Evolutionary conservation across 2,113 vertebrate genomes (phyloP), one percentile per base, ranked within the genome.

Genomic region (Tor tambroides): DNA sequence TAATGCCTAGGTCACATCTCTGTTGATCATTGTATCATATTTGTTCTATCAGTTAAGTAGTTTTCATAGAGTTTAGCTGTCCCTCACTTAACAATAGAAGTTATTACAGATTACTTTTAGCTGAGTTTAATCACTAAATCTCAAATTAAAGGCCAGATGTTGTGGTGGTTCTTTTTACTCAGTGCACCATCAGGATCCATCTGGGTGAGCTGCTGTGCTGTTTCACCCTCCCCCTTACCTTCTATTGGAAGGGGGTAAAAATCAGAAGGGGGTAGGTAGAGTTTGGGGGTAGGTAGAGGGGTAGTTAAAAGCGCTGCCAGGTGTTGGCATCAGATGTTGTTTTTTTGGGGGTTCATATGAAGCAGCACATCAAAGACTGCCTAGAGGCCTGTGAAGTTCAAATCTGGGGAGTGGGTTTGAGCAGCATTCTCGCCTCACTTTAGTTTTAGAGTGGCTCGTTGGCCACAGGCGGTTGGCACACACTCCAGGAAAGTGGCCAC

Each of bases 321-420:
- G 94, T 95, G 94, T 94, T 94, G 85, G 92, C 91, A 92, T 94
- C 95, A 94, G 93, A 95, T 95, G 93, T 94, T 94, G 91, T 93
- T 94, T 94, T 94, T 94, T 75, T 61, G 82, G 63, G 88, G 90
- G 85, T 88, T 89, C 91, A 89, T 89, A 92, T 89, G 92, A 93
- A 94, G 93, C 88, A 85, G 77, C 89, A 95, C 93, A 94, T 96
- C 94, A 95, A 95, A 96, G 93, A 65, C 85, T 87, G 81, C 72
- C 84, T 87, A 28, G 59, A 89, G 88, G 88, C 91, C 90, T 94
- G 86, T 94, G 93, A 94, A 90, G 91, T 91, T 91, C 80, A 74
- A 69, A 88, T 86, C 59, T 83, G 61, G 65, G 67, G 74, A 89
- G 67, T 78, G 32, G 28, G 59, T 41, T 78, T 54, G 11, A 84